These are phyloP conservation scores for Lepidurus couesii DNA, from an alignment of 1,140 invertebrate genomes.

Conservation along the genomic window DNA sequence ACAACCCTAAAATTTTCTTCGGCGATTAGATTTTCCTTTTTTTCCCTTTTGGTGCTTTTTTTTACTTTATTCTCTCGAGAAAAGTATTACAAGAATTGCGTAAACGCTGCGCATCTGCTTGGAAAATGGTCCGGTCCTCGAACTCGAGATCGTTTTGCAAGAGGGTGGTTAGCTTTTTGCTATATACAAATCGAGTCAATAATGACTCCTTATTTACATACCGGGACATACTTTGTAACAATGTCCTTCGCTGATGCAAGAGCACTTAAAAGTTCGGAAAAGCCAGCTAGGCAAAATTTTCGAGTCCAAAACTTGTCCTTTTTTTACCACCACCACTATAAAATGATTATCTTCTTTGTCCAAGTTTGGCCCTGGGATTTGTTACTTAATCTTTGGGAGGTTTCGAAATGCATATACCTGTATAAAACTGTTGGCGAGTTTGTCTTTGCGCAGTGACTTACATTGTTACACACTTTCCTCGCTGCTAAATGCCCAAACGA, in stretches of 20 bases:
- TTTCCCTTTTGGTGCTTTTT: background rate
- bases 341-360: background rate
- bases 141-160: no score
- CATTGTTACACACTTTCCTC: no score
- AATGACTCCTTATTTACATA: background rate
- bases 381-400: background rate
- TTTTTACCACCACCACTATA: background rate
- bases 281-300: background rate
- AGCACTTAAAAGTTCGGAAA: background rate
- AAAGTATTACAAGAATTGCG: background rate
- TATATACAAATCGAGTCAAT: background rate
- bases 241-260: background rate
- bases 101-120: background rate
- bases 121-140: background rate
- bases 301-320: background rate
- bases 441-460: no score
- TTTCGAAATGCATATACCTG: background rate
- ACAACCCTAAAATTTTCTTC: background rate
- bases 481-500: no score
- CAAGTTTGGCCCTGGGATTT: background rate
- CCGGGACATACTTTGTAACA: background rate
- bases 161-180: background rate
- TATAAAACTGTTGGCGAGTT: background rate
- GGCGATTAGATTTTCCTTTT: background rate
- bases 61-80: background rate